Conservation (phyloP, 2,888 invertebrate genomes). For the Nemotelus pantherinus region DNA sequence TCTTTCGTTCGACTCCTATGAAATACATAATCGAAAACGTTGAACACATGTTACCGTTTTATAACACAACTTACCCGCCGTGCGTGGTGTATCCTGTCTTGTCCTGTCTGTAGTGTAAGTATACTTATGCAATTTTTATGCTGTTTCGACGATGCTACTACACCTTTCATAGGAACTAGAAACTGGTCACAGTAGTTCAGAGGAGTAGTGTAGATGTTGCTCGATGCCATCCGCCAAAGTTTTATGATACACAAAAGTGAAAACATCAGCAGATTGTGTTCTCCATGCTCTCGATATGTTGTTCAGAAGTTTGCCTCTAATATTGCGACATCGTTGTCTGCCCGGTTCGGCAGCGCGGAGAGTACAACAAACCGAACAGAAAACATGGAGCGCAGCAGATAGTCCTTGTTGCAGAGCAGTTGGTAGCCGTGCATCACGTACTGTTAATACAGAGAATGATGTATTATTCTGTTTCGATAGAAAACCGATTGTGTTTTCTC, state of each 20-base stretch:
- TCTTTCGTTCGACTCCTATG: no score
- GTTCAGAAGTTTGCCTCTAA: constrained; percentile 24
- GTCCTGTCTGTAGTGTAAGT: constrained; percentile 4
- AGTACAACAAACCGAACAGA: neutral
- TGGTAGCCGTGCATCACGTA: neutral
- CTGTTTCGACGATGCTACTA: neutral
- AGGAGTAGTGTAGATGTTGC: no score
- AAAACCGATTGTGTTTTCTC: constrained; percentile 13
- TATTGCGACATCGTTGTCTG: constrained; percentile 10
- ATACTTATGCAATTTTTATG: constrained; percentile 25
- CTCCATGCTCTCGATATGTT: neutral
- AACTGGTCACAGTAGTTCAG: no score
- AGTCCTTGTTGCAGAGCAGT: no score
- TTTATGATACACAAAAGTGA: constrained; percentile 40
- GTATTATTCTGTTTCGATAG: constrained; percentile 15
- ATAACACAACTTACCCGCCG: neutral
- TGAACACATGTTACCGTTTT: constrained; percentile 28
- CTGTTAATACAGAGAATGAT: neutral
- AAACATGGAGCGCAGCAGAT: no score
- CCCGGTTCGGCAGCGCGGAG: neutral
- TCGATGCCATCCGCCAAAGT: constrained; percentile 3
- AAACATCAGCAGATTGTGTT: constrained; percentile 42
- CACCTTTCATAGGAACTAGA: neutral
- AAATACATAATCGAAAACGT: constrained; percentile 13
- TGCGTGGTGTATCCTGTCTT: neutral